Evolutionary conservation across 2,888 invertebrate species (phyloP), one percentile per base, ranked within the genome.

Genomic region (Clunio marinus): DNA sequence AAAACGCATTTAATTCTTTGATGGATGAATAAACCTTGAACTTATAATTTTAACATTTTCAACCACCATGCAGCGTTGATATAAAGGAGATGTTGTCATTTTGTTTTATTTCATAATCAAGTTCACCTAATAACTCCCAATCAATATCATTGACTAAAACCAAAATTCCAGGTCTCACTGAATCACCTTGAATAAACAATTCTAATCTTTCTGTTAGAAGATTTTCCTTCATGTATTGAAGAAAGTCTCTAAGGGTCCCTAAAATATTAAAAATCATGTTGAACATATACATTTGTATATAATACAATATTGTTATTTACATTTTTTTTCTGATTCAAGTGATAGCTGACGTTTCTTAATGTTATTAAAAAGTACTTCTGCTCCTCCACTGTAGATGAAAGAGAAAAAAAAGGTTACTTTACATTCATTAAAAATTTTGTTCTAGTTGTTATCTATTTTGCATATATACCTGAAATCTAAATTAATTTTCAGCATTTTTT

Each of bases 141-240:
- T 98, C 98, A 0, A 90, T 84, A 73, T 98, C 96, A 75, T 98
- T 98, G 7, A 98, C 85, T 1, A 98, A 80, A 0, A 98, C 96
- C 59, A 98, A 79, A 70, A 98, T 97, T 1, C 97, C 97, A 0
- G 96, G 96, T 59, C 96, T 75, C 78, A 80, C 78, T 0, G 79
- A 74, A 46, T 75, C 76, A 74, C 81, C 80, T 74, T 79, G 77
- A 8, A 84, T 72, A 73, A 85, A 85, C 20, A 87, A 76, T 75
- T 96, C 96, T 0, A 89, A 88, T 70, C 93, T 82, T 74, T 95
- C 95, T 70, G 83, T 86, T 69, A 97, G 76, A 72, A 96, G 80
- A 76, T 94, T 93, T 69, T 89, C 88, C 75, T 86, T 88, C 68
- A 97, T 86, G 94, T 94, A 96, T 5, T 84, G 75, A 0, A 96